A percentile compares a stretch with the other conserved stretches of the same genome.
Evolutionary conservation across 2,113 vertebrate genomes (phyloP).

Genomic region (Arvicanthis niloticus): DNA sequence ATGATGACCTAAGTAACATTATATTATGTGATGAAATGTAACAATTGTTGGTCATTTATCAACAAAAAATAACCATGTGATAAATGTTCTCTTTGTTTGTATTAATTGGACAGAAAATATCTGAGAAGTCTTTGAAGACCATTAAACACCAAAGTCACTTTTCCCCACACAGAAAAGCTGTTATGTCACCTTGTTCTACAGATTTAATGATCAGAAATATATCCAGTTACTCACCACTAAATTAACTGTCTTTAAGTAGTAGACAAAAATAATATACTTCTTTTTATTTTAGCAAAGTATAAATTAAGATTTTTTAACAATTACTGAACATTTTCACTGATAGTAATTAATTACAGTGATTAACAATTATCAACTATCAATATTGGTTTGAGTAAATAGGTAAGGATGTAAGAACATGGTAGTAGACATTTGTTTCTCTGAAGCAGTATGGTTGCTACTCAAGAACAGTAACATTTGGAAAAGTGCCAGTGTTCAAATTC

Average conservation of each 20-base stretch:
- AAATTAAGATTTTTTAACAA: background rate
- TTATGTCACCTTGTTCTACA: background rate
- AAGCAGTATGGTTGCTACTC: background rate
- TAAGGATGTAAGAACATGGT: background rate
- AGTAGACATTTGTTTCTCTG: background rate
- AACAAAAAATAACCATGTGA: background rate
- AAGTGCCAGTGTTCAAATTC: background rate
- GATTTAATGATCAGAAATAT: conserved; percentile 31
- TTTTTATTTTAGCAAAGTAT: background rate
- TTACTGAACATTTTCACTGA: background rate
- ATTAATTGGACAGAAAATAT: background rate
- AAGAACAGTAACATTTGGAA: background rate
- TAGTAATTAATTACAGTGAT: background rate
- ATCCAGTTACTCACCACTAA: background rate
- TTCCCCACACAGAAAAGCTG: background rate
- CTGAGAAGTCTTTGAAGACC: background rate
- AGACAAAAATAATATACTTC: background rate
- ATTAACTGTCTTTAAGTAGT: background rate
- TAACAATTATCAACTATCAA: background rate
- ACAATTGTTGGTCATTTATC: background rate
- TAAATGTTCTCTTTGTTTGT: conserved; percentile 41
- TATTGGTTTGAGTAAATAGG: background rate
- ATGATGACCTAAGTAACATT: background rate
- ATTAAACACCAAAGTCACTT: background rate
- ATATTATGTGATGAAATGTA: conserved; percentile 43